Evolutionary conservation across 2,888 invertebrate species (phyloP).

Genomic region (Operophtera brumata): DNA sequence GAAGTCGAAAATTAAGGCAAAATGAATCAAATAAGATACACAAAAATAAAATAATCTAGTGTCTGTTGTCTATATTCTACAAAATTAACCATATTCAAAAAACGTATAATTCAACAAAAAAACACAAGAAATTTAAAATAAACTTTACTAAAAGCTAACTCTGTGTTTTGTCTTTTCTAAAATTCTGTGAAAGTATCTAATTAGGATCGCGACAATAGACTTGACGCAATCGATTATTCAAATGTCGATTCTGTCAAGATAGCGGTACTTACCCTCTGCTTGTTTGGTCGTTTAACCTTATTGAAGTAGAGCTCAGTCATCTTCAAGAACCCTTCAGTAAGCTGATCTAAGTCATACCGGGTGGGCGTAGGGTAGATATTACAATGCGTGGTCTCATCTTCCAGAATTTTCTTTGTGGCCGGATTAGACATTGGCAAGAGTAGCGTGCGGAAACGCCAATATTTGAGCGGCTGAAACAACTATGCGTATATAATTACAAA

Average conservation of each 20-base stretch:
- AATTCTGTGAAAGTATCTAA: not conserved
- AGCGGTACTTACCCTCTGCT: slow-evolving; percentile 86
- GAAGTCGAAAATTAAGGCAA: slow-evolving; percentile 2
- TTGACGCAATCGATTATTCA: not conserved
- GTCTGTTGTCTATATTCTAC: not conserved
- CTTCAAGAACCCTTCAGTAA: slow-evolving; percentile 87
- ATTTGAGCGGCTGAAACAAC: slow-evolving; percentile 85
- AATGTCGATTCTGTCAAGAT: not conserved
- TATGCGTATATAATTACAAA: not conserved
- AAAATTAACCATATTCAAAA: not conserved
- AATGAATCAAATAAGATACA: slow-evolving; percentile 8
- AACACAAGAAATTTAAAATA: not conserved
- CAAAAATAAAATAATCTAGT: not conserved
- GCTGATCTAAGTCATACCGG: slow-evolving; percentile 82
- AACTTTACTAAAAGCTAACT: slow-evolving; percentile 1
- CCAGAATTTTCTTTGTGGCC: slow-evolving; percentile 89
- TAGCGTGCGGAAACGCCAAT: slow-evolving; percentile 95
- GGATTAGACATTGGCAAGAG: slow-evolving; percentile 90
- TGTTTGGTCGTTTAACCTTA: slow-evolving; percentile 90
- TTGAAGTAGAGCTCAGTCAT: slow-evolving; percentile 93
- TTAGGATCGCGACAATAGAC: not conserved
- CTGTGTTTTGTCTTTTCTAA: not conserved
- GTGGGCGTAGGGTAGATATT: slow-evolving; percentile 90
- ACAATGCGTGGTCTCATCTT: slow-evolving; percentile 86
- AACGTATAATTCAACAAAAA: not conserved